Percentiles rank a stretch among this genome's conserved stretches.
These are phyloP conservation scores for Cylindroiulus punctatus DNA, from an alignment of 2,888 invertebrate species.

Conservation along the genomic window DNA sequence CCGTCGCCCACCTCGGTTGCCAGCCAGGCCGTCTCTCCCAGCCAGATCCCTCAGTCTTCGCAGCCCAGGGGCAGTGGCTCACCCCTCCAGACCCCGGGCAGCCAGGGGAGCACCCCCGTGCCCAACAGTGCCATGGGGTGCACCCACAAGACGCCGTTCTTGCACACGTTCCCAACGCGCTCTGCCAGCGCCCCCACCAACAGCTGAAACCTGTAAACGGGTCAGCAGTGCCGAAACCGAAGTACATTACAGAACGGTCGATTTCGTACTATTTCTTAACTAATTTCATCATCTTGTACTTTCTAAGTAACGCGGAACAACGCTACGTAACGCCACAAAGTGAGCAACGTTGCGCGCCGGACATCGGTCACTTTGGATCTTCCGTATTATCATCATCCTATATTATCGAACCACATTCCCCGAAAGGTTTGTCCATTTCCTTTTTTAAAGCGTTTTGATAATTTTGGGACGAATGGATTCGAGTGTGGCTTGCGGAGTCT, in stretches of 20 bases:
- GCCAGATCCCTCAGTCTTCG: slow-evolving; percentile 43
- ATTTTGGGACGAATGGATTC: not conserved
- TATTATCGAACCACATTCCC: slow-evolving; percentile 36
- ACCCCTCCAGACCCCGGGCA: slow-evolving; percentile 17
- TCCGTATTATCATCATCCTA: slow-evolving; percentile 44
- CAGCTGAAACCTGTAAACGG: slow-evolving; percentile 39
- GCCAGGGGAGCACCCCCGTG: not conserved
- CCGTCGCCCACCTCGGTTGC: slow-evolving; percentile 48
- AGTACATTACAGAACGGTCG: not conserved
- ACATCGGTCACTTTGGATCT: slow-evolving; percentile 16
- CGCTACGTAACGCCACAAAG: not conserved
- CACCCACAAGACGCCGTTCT: slow-evolving; percentile 51
- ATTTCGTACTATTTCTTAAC: not conserved
- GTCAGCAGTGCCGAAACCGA: not conserved
- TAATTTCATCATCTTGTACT: not conserved
- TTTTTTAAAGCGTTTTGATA: not conserved
- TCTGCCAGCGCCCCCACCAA: slow-evolving; percentile 56
- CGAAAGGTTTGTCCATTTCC: slow-evolving; percentile 24
- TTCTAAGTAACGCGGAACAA: not conserved
- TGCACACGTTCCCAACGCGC: slow-evolving; percentile 55
- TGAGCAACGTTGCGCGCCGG: not conserved
- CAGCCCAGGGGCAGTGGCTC: slow-evolving; percentile 39
- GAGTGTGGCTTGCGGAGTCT: not conserved
- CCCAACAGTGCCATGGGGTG: slow-evolving; percentile 42
- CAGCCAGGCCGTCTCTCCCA: slow-evolving; percentile 21